Percentiles rank a stretch among this genome's conserved stretches.
These are phyloP conservation scores for Hystrix brachyura DNA, from an alignment of 2,113 vertebrate species.

Conservation along the genomic window DNA sequence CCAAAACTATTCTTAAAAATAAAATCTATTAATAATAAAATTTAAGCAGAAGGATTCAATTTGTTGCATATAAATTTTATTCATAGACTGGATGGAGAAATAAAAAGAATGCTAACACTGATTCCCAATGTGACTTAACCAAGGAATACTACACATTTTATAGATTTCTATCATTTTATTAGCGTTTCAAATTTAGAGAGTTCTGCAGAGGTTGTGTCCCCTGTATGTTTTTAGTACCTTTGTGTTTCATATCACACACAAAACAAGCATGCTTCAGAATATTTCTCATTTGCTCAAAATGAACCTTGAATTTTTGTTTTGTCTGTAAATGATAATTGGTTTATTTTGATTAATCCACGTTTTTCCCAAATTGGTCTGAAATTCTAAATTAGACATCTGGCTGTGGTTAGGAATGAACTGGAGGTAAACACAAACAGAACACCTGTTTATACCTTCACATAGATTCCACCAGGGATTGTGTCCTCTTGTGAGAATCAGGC, in stretches of 20 bases:
- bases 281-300: conserved; percentile 14
- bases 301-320: not conserved
- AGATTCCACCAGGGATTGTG: not conserved
- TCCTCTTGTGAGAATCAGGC: not conserved
- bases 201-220: not conserved
- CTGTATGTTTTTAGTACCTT: not conserved
- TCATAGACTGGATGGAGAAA: not conserved
- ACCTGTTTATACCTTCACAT: not conserved
- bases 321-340: not conserved
- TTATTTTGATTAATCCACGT: not conserved
- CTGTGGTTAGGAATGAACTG: not conserved
- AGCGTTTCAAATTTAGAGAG: not conserved
- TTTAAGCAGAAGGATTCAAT: not conserved
- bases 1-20: not conserved
- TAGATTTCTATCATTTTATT: not conserved
- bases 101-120: not conserved
- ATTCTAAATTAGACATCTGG: conserved; percentile 2
- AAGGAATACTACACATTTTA: not conserved
- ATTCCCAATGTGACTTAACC: not conserved
- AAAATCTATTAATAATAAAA: not conserved
- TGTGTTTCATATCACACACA: not conserved
- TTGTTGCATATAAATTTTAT: not conserved
- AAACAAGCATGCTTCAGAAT: not conserved
- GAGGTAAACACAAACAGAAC: not conserved
- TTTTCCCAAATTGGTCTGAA: conserved; percentile 20